Evolutionary conservation across 2,888 invertebrate species (phyloP), one percentile per base, ranked within the genome.

Genomic region (Calliphora vomitoria): DNA sequence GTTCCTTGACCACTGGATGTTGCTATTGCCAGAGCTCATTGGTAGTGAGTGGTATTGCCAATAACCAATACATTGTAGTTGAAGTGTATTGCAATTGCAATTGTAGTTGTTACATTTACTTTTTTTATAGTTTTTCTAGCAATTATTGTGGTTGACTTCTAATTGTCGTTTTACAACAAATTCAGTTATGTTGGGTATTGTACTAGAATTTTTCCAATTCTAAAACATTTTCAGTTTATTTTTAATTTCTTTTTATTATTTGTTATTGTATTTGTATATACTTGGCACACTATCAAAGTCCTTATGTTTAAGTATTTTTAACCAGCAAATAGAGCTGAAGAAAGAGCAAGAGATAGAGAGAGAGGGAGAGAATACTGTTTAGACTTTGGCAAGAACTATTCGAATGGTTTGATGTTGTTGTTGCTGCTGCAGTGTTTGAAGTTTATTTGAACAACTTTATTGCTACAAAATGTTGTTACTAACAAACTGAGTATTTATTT

Each of bases 151-250:
- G 87, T 74, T 84, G 78, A 78, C 78, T 87, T 84, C 62, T 87
- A 87, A 87, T 84, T 87, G 84, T 87, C 81, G 68, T 84, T 78
- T 75, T 72, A 85, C 35, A 87, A 60, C 50, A 85, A 84, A 81
- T 64, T 82, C 62, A 41, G 44, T 78, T 78, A 76, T 72, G 13
- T 58, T 58, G 25, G 1, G 4, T 25, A 20, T 13, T 25, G 25
- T 25, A 13, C 50, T 50, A 15, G 31, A 25, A 66, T 35, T 50
- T 75, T 74, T 60, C 60, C 20, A 66, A 15, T 74, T 68, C n/a
- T 68, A 1, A 74, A 4, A 58, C 35, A 72, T 75, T 44, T 74
- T 69, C 15, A 69, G 58, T 76, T 20, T 11, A 13, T 41, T 55
- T 47, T 72, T 41, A 5, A 53, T 41, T 25, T 64, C 8, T 0